Base-by-base conservation (phyloP, 1,140 invertebrate genomes). In the Matsumurasca onukii region DNA sequence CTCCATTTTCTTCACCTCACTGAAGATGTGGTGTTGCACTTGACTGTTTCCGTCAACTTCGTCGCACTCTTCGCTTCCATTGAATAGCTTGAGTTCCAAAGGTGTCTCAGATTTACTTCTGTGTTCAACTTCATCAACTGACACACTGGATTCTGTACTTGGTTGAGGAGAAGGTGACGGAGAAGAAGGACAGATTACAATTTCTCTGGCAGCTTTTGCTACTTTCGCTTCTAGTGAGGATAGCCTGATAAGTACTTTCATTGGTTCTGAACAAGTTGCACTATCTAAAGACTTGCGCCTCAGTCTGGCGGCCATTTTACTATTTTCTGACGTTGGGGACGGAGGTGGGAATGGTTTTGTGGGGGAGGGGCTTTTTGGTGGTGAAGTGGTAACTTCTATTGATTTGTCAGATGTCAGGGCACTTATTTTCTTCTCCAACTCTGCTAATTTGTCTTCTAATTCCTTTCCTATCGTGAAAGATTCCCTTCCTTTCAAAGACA, bases 401-500 rank as follows among this genome's bases (percentile, higher is more conserved):
- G 27, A 73, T 67, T 27, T 77, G 75, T 29, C 75, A 66, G 71
- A 74, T 27, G 48, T 88, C 27, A 91, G 78, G 30, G 85, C 81
- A 63, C 83, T 82, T 2, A 93, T 88, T 79, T 91, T 92, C 57
- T 85, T 86, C 79, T 94, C 92, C 63, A 94, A 77, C 75, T 94
- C 90, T 9, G 83, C 82, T 17, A 94, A 79, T 77, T 94, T 94
- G 29, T 91, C 87, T 77, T 95, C 92, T 17, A 94, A 84, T 78
- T 94, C 91, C 79, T 91, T 91, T 3, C 89, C 86, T 61, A 93
- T 84, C 5, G 88, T 86, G 70, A 92, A 86, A 17, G 90, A 90
- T 77, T 94, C 92, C 31, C 83, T 78, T 31, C 90, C 90, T 79
- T 94, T 94, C 25, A 95, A 77, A 1, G 91, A 93, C 27, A 93